Base-by-base conservation (phyloP, 2,888 invertebrate species). In the Cantharis rustica region DNA sequence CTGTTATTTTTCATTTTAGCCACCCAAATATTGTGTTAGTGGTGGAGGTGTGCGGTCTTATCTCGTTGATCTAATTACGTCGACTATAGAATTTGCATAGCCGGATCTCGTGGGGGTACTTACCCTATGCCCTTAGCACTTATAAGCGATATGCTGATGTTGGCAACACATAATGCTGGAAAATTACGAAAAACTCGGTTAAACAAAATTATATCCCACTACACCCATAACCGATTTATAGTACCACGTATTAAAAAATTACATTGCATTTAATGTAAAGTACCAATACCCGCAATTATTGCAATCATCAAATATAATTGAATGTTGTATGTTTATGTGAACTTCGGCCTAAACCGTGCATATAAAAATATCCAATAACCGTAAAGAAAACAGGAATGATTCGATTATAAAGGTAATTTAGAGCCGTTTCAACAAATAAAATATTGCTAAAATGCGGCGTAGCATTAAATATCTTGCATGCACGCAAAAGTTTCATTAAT, bases 11-110 rank as follows among this genome's bases (percentile, higher is more conserved):
- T 76, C 72, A 69, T 64, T 76, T 66, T 20, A 13, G 20, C 17
- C 26, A 16, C 69, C 31, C 69, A 69, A 69, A 69, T 69, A 69
- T 69, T 69, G 26, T 69, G 20, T 69, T 69, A 69, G 68, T 17
- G 72, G 68, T 47, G 23, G 72, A 72, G 69, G 77, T 75, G 69
- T 68, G 77, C 77, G 66, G 66, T 69, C 74, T 75, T 77, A 77
- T 77, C 77, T 75, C 77, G 64, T 62, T 75, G 72, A 77, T 77
- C 77, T 77, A 77, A 77, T 77, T 77, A 77, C 75, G 61, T 61
- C 20, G 68, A 69, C 75, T 75, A 31, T 69, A 72, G 75, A 72
- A 75, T 75, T 75, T 75, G 69, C 75, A 75, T 75, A 75, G 75
- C 72, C 69, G 72, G 64, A 69, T 75, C 75, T 69, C 75, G 62